A percentile compares a stretch with the other conserved stretches of the same genome.
Evolutionary conservation across 2,113 vertebrate species (phyloP).

Genomic region (Carassius gibelio): DNA sequence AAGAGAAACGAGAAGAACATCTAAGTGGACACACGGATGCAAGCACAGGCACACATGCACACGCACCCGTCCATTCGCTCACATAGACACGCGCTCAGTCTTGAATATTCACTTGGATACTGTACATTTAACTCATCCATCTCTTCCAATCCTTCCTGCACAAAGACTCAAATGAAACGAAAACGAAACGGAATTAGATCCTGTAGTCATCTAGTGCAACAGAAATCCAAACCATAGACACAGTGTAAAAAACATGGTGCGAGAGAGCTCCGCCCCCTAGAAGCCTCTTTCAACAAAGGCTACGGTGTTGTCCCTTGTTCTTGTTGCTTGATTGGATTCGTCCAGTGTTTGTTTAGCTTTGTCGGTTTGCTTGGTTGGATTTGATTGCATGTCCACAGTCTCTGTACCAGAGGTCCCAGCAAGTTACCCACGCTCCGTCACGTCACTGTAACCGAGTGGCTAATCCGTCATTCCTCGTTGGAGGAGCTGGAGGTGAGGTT

Average conservation of each 20-base stretch:
- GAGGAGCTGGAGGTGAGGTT: conserved; percentile 82
- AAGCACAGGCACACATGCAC: conserved; percentile 54
- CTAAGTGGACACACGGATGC: conserved; percentile 50
- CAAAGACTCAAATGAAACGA: conserved; percentile 70
- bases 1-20: conserved; percentile 45
- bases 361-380: conserved; percentile 66
- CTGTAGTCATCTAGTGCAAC: conserved; percentile 94
- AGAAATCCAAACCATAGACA: conserved; percentile 92
- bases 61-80: conserved; percentile 38
- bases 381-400: conserved; percentile 74
- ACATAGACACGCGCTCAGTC: conserved; percentile 52
- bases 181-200: conserved; percentile 81
- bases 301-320: conserved; percentile 75
- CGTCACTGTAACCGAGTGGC: conserved; percentile 48
- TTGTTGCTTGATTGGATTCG: conserved; percentile 53
- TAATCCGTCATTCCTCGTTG: conserved; percentile 84
- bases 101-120: conserved; percentile 41
- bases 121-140: conserved; percentile 57
- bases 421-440: conserved; percentile 51
- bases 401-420: conserved; percentile 72
- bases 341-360: conserved; percentile 61
- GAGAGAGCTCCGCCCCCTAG: conserved; percentile 90
- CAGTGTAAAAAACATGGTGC: conserved; percentile 98
- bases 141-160: conserved; percentile 63
- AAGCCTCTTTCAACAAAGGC: conserved; percentile 92